These are phyloP conservation scores for Enteromius trimaculatus DNA, from an alignment of 2,797 vertebrate species.

Conservation along the genomic window DNA sequence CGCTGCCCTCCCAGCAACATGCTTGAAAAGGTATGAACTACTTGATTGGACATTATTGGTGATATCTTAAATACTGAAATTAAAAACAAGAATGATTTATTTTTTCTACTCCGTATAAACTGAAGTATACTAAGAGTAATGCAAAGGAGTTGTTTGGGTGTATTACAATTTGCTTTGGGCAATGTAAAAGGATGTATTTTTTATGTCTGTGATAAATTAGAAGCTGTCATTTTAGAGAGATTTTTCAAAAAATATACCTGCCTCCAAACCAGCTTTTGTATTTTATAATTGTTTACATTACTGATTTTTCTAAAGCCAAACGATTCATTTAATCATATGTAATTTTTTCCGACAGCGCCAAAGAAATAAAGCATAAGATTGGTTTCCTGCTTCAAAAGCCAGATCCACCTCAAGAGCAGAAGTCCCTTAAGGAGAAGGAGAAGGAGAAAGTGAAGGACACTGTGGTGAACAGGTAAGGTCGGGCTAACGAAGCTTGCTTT, in stretches of 20 bases:
- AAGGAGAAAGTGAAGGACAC: slow-evolving; percentile 73
- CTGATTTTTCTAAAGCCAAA: not conserved
- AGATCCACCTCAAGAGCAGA: slow-evolving; percentile 79
- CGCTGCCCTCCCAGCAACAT: slow-evolving; percentile 89
- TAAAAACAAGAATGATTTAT: not conserved
- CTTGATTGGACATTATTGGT: not conserved
- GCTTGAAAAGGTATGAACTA: slow-evolving; percentile 86
- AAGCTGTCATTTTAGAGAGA: not conserved
- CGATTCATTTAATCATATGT: not conserved
- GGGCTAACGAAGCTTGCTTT: not conserved
- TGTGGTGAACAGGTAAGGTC: slow-evolving; percentile 81
- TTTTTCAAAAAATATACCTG: not conserved
- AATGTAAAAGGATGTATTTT: not conserved
- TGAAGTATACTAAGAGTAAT: not conserved
- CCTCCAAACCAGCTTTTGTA: not conserved
- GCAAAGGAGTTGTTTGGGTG: not conserved
- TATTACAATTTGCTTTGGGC: not conserved
- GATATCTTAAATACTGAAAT: too few relatives aligned
- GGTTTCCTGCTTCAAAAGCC: slow-evolving; percentile 91
- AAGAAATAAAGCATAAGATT: slow-evolving; percentile 93
- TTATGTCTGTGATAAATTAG: not conserved
- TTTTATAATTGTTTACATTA: not conserved
- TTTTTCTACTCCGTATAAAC: not conserved
- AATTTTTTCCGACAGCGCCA: slow-evolving; percentile 78
- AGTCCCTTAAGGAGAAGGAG: slow-evolving; percentile 76